These are phyloP conservation scores for Lipophrys pholis DNA, from an alignment of 2,113 vertebrate species.

Conservation along the genomic window DNA sequence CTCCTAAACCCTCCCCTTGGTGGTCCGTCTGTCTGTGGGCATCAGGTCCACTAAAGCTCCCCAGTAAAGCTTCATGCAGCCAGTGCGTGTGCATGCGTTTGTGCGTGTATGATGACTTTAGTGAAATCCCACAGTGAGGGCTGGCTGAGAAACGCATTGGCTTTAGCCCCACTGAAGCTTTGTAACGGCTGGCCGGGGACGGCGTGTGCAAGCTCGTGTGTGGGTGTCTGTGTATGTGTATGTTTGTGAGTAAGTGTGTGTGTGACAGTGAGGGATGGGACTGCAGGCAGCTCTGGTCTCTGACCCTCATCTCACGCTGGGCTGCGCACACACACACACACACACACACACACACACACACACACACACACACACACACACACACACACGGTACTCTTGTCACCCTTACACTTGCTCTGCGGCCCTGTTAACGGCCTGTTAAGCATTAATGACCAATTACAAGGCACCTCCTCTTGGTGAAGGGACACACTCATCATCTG, in stretches of 20 bases:
- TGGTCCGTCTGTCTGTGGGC: constrained; percentile 65
- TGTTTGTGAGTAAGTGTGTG: constrained; percentile 24
- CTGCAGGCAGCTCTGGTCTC: constrained; percentile 40
- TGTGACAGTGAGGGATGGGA: constrained; percentile 50
- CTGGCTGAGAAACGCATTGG: constrained; percentile 60
- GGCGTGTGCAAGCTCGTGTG: constrained; percentile 27
- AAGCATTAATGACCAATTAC: constrained; percentile 77
- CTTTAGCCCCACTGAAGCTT: constrained; percentile 50
- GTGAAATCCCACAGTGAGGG: constrained; percentile 62
- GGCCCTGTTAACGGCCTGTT: constrained; percentile 58
- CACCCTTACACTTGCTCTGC: constrained; percentile 11
- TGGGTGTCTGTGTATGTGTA: constrained; percentile 19
- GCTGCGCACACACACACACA: constrained; percentile 26
- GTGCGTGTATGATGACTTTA: constrained; percentile 42
- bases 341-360: constrained; percentile 21
- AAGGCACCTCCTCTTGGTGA: constrained; percentile 50
- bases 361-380: too few relatives aligned
- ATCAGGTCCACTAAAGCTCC: constrained; percentile 61
- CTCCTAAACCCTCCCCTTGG: constrained; percentile 64
- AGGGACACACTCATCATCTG: constrained; percentile 56
- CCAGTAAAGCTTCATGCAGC: constrained; percentile 43
- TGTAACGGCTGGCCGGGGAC: constrained; percentile 52
- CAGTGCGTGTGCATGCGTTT: constrained; percentile 39
- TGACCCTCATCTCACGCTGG: constrained; percentile 60
- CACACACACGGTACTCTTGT: constrained; percentile 25